Evolutionary conservation across 2,797 vertebrate genomes (phyloP).

Genomic region (Chaetodon trifasciatus): DNA sequence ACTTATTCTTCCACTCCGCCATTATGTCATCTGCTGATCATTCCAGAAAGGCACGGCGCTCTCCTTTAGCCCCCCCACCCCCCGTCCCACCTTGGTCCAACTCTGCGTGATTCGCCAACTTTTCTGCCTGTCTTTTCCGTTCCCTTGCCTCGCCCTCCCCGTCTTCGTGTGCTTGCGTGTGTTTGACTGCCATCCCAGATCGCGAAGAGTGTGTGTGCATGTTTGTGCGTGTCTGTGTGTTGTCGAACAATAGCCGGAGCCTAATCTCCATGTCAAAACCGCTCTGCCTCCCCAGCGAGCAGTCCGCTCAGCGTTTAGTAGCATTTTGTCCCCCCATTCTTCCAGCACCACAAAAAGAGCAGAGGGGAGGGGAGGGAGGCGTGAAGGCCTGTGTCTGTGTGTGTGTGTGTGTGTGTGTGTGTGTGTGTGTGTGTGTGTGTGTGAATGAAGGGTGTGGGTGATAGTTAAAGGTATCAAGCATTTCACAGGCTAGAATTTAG

Average conservation of each 20-base stretch:
- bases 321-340: slow-evolving; percentile 98
- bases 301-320: slow-evolving; percentile 98
- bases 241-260: slow-evolving; percentile 95
- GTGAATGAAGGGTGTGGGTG: slow-evolving; percentile 20
- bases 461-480: slow-evolving; percentile 47
- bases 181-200: slow-evolving; percentile 92
- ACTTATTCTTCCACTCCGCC: slow-evolving; percentile 90
- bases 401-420: slow-evolving; percentile 36
- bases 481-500: slow-evolving; percentile 38
- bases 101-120: slow-evolving; percentile 51
- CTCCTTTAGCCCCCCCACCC: slow-evolving; percentile 53
- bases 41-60: slow-evolving; percentile 91
- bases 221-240: slow-evolving; percentile 93
- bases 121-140: slow-evolving; percentile 26
- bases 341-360: slow-evolving; percentile 76
- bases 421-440: slow-evolving; percentile 33
- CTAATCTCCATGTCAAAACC: slow-evolving; percentile 99
- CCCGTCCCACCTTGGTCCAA: slow-evolving; percentile 45
- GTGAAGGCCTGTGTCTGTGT: slow-evolving; percentile 47
- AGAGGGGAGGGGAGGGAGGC: slow-evolving; percentile 69
- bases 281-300: slow-evolving; percentile 97
- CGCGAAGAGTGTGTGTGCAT: slow-evolving; percentile 85
- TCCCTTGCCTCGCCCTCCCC: slow-evolving; percentile 60
- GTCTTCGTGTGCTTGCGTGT: slow-evolving; percentile 86
- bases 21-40: slow-evolving; percentile 95